Evolutionary conservation across 2,113 vertebrate genomes (phyloP).

Genomic region (Pseudopodoces humilis): DNA sequence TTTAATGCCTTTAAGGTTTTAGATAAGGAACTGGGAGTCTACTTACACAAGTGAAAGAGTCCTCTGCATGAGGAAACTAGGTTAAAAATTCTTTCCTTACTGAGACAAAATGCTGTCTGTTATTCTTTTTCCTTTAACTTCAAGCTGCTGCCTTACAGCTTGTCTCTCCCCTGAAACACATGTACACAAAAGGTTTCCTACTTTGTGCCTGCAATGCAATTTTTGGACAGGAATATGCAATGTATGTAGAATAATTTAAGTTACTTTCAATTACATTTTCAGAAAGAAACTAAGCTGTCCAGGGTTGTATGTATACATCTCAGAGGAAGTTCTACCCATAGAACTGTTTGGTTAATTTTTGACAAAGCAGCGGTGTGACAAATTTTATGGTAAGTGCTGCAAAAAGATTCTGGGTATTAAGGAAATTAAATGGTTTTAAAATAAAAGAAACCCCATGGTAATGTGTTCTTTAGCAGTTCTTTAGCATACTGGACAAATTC

Average conservation of each 20-base stretch:
- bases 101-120: neutral
- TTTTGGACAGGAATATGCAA: neutral
- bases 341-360: neutral
- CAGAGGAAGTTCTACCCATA: neutral
- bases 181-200: neutral
- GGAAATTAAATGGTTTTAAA: slow-evolving; percentile 24
- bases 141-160: neutral
- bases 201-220: neutral
- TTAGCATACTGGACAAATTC: slow-evolving; percentile 12
- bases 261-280: slow-evolving; percentile 30
- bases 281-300: neutral
- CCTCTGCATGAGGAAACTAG: neutral
- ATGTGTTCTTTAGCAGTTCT: slow-evolving; percentile 5
- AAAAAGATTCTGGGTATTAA: slow-evolving; percentile 22
- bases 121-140: neutral
- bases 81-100: neutral
- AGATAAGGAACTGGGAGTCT: neutral
- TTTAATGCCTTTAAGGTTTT: neutral
- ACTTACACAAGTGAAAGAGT: neutral
- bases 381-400: neutral
- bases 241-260: neutral
- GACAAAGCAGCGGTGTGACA: neutral
- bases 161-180: neutral
- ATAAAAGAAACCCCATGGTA: slow-evolving; percentile 4
- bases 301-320: neutral